phyloP scores from a whole-genome alignment of 2,797 vertebrate genomes.

The Bradypodion ventrale region DNA sequence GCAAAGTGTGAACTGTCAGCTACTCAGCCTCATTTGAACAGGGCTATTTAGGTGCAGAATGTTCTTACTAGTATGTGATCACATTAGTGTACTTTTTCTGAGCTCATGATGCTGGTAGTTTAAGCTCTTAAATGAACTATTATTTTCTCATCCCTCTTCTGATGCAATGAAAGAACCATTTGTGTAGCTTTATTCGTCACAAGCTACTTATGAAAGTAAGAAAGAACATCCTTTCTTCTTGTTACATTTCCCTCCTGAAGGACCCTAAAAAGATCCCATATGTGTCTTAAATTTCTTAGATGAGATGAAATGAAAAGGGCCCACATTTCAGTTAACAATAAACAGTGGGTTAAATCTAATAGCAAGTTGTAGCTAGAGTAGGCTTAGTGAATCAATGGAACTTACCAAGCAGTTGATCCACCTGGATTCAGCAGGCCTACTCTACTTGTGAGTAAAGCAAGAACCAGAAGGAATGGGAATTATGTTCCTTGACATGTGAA shows the following conservation, averaged over 20 bases:
- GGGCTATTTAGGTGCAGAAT: not conserved
- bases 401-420: no score
- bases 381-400: no score
- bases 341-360: no score
- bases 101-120: slow-evolving; percentile 3
- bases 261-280: not conserved
- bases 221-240: not conserved
- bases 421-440: no score
- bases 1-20: not conserved
- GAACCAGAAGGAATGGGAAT: no score
- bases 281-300: no score
- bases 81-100: not conserved
- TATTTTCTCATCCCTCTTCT: slow-evolving; percentile 1
- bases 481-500: no score
- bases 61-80: slow-evolving; percentile 13
- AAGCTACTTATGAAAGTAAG: not conserved
- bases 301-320: no score
- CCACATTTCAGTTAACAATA: no score
- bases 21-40: not conserved
- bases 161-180: not conserved
- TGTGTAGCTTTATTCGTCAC: not conserved
- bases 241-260: not conserved
- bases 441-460: no score
- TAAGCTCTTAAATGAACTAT: slow-evolving; percentile 17
- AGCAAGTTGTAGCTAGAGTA: no score